Evolutionary conservation across 2,888 invertebrate species (phyloP), one percentile per base, ranked within the genome.

Genomic region (Heliconius sara): DNA sequence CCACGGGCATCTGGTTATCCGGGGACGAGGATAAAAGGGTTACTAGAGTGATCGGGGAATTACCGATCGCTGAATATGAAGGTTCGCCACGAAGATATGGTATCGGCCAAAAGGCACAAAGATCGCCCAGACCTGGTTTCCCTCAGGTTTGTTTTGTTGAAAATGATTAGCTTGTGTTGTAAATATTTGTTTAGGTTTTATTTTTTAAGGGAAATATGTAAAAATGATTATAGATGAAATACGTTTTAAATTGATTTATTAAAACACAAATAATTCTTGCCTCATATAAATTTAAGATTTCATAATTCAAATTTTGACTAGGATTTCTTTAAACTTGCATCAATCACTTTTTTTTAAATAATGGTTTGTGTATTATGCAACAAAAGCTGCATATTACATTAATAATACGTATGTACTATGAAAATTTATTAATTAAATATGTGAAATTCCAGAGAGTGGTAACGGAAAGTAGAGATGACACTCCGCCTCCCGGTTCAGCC

Each of bases 41-140:
- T 65, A 95, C 97, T 80, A 95, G 97, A 87, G 96, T 97, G 67
- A 98, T 98, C 87, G 98, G 98, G 72, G 97, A 96, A 91, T 95
- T 98, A 86, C 98, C 98, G n/a, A 98, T 99, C 85, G 98, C 98
- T 30, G 98, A 98, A 88, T 99, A 99, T 89, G 98, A 98, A 85
- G 98, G 98, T 25, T 98, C 98, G 67, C 98, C 98, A 25, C 95
- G 98, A 85, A 96, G 98, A 85, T 98, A 98, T 89, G 98, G 98
- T 7, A 96, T 97, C 79, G 95, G 96, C 43, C 97, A 97, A 83
- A 96, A 97, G 86, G 96, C 97, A 87, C 96, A 96, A 82, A 97
- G 97, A 90, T 96, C 97, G 82, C 97, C 98, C 68, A 95, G 98
- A 85, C 98, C 98, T 74, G 98, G 98, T 25, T 98, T 98, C 94